These are phyloP conservation scores for Melitaea athalia DNA, from an alignment of 2,888 invertebrate genomes.

Conservation along the genomic window DNA sequence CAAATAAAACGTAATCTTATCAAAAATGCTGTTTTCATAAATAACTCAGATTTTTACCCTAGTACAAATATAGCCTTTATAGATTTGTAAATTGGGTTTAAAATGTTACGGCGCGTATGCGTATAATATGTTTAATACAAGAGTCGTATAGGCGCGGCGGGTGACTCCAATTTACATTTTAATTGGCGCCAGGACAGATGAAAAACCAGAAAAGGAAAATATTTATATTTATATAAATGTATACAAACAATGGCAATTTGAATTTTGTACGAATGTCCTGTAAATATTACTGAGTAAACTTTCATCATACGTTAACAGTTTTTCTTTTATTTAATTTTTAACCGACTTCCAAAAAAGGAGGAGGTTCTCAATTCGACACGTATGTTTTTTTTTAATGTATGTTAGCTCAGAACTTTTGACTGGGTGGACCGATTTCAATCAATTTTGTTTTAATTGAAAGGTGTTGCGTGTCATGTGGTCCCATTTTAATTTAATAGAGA, in stretches of 20 bases:
- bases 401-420: too few relatives aligned
- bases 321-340: too few relatives aligned
- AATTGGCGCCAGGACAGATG: constrained; percentile 63
- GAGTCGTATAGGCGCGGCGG: constrained; percentile 28
- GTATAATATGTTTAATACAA: constrained; percentile 2
- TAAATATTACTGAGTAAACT: background rate
- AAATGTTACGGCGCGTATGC: background rate
- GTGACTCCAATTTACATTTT: constrained; percentile 68
- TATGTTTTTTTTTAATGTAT: too few relatives aligned
- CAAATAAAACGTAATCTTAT: constrained; percentile 9
- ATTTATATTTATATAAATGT: constrained; percentile 34
- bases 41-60: background rate
- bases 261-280: constrained; percentile 36
- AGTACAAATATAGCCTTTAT: background rate
- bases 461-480: too few relatives aligned
- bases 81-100: background rate
- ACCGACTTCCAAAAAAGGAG: too few relatives aligned
- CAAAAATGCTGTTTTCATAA: constrained; percentile 10
- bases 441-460: too few relatives aligned
- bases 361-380: too few relatives aligned
- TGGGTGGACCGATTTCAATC: too few relatives aligned
- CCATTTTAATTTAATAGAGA: too few relatives aligned
- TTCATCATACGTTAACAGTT: too few relatives aligned
- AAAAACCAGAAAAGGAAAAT: constrained; percentile 50
- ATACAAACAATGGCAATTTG: constrained; percentile 40